phyloP scores from a whole-genome alignment of 2,113 vertebrate genomes.

The Hippocampus abdominalis region DNA sequence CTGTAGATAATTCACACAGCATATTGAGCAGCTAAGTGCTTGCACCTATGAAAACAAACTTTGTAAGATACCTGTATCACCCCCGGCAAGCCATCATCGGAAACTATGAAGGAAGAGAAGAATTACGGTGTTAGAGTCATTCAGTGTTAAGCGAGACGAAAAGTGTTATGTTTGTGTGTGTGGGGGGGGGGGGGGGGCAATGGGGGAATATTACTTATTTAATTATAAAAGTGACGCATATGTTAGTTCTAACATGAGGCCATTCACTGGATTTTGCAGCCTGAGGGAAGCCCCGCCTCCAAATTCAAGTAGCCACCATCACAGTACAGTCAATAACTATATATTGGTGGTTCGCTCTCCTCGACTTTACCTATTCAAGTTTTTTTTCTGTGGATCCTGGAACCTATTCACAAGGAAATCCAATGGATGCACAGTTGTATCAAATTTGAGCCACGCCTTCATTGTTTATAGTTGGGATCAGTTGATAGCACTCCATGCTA shows the following conservation, averaged over 20 bases:
- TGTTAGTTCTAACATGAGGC: not conserved
- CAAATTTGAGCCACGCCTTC: no score
- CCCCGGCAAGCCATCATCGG: slow-evolving; percentile 36
- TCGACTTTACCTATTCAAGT: no score
- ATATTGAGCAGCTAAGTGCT: slow-evolving; percentile 32
- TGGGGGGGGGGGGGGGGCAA: no score
- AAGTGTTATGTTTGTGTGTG: not conserved
- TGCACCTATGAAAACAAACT: slow-evolving; percentile 62
- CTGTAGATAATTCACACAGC: slow-evolving; percentile 28
- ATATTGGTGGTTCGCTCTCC: no score
- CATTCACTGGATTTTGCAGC: not conserved
- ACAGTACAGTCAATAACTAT: no score
- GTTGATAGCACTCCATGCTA: no score
- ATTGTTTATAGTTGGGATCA: no score
- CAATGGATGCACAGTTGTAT: no score
- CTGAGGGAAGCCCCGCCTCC: not conserved
- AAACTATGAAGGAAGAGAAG: slow-evolving; percentile 33
- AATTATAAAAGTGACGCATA: not conserved
- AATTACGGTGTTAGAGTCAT: slow-evolving; percentile 42
- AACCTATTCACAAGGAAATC: no score
- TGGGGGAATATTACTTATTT: no score
- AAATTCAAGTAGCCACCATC: not conserved
- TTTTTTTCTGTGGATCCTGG: no score
- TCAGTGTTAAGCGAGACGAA: not conserved
- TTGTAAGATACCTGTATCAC: slow-evolving; percentile 16